A percentile compares a stretch with the other conserved stretches of the same genome.
These are phyloP conservation scores for Nannospalax galili DNA, from an alignment of 2,113 vertebrate genomes.

Conservation along the genomic window DNA sequence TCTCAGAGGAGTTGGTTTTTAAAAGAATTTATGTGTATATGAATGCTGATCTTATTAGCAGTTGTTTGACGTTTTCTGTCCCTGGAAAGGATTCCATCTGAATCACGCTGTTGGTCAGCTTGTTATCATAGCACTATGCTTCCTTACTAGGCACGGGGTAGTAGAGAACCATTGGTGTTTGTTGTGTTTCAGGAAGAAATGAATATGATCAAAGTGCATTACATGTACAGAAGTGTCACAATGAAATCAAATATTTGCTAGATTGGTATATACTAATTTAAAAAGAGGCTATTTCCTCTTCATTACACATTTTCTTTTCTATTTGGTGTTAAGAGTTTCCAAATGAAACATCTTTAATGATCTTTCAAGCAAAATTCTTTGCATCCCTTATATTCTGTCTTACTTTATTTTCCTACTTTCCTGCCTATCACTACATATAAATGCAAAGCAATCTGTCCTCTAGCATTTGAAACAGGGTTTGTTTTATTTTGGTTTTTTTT, in stretches of 20 bases:
- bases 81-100: conserved; percentile 28
- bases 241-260: background rate
- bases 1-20: background rate
- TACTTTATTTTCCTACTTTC: background rate
- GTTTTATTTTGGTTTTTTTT: too few relatives aligned
- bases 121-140: background rate
- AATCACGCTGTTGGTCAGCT: background rate
- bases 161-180: background rate
- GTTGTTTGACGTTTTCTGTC: background rate
- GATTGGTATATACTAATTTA: background rate
- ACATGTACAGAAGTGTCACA: background rate
- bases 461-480: background rate
- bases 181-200: background rate
- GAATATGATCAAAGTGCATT: background rate
- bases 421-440: background rate
- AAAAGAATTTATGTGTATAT: background rate
- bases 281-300: background rate
- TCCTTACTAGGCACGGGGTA: background rate
- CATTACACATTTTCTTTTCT: background rate
- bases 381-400: background rate
- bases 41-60: conserved; percentile 28
- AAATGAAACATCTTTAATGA: background rate
- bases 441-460: background rate
- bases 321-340: background rate
- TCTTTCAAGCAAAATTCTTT: background rate